Evolutionary conservation across 2,888 invertebrate genomes (phyloP).

Genomic region (Gari tellinella): DNA sequence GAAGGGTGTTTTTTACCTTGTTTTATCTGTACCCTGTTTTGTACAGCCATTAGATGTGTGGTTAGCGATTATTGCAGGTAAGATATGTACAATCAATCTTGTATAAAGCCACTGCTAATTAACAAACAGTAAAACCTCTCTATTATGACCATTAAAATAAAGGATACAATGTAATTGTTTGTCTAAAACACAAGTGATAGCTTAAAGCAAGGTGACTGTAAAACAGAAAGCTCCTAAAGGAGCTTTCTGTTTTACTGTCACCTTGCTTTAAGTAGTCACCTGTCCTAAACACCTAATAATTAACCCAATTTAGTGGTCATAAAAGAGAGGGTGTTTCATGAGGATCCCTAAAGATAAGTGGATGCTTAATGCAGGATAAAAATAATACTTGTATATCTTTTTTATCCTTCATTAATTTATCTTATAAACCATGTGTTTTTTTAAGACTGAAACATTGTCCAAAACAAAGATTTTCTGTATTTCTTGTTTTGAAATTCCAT

Average conservation of each 20-base stretch:
- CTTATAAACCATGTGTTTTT: no score
- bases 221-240: background rate
- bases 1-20: constrained; percentile 72
- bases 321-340: no score
- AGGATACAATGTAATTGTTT: background rate
- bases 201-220: background rate
- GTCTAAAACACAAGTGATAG: background rate
- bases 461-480: no score
- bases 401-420: no score
- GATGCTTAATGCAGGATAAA: no score
- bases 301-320: no score
- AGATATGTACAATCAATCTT: constrained; percentile 8
- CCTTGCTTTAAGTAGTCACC: no score
- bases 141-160: background rate
- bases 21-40: constrained; percentile 75
- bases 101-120: background rate
- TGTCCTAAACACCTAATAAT: no score
- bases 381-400: no score
- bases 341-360: no score
- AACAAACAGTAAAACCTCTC: background rate
- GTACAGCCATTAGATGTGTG: constrained; percentile 68
- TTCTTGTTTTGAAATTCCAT: no score
- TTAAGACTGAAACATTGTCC: no score
- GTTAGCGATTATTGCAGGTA: constrained; percentile 75
- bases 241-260: background rate